phyloP scores from a whole-genome alignment of 2,113 vertebrate genomes.

The Silurus meridionalis region DNA sequence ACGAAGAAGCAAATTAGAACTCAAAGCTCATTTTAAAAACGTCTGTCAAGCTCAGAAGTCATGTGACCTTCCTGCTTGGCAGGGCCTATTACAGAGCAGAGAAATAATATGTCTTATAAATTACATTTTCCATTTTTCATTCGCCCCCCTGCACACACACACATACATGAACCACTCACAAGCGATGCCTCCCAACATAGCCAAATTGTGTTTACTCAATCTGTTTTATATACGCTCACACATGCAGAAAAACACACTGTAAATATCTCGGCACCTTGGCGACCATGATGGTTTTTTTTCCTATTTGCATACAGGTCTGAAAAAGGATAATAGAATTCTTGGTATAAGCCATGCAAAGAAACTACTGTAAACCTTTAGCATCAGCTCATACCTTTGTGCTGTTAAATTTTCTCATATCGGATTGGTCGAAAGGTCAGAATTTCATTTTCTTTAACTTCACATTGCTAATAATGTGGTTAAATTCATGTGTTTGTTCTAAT shows the following conservation, averaged over 20 bases:
- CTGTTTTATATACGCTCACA: conserved; percentile 8
- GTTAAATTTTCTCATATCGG: conserved; percentile 9
- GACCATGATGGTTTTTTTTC: not conserved
- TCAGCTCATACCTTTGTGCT: not conserved
- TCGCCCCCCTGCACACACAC: not conserved
- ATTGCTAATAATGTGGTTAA: not conserved
- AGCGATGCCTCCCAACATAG: not conserved
- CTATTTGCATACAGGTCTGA: not conserved
- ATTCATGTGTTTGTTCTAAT: not conserved
- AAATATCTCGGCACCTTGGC: not conserved
- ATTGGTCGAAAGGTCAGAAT: not conserved
- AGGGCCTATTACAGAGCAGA: conserved; percentile 5
- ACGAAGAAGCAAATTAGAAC: not conserved
- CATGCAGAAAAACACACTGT: not conserved
- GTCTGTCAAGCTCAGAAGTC: conserved; percentile 3
- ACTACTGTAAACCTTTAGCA: not conserved
- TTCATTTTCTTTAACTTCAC: not conserved
- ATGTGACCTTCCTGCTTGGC: not conserved
- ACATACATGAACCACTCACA: not conserved
- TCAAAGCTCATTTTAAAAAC: conserved; percentile 1
- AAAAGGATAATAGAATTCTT: not conserved
- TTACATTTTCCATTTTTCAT: not conserved
- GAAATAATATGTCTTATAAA: conserved; percentile 18
- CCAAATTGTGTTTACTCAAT: conserved; percentile 4
- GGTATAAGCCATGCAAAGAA: not conserved